Evolutionary conservation across 2,797 vertebrate species (phyloP).

Genomic region (Schizothorax lantsangensis): DNA sequence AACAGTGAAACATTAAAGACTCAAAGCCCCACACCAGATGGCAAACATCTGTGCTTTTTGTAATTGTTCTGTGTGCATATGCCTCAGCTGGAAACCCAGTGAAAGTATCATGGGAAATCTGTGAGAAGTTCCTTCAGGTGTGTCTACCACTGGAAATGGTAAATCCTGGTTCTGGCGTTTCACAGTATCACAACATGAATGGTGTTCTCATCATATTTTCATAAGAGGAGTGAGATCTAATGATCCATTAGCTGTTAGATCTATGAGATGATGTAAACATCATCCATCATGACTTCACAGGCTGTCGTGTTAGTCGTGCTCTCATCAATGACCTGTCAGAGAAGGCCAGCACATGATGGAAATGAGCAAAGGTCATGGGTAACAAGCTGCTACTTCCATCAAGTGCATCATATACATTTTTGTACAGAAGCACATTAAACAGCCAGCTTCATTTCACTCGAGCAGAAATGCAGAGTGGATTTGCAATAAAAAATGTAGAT

Average conservation of each 20-base stretch:
- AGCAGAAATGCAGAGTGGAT: neutral
- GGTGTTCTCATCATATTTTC: neutral
- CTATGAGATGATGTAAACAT: constrained; percentile 4
- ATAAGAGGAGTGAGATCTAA: constrained; percentile 6
- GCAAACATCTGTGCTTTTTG: neutral
- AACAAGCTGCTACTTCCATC: neutral
- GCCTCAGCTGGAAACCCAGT: neutral
- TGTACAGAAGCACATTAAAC: neutral
- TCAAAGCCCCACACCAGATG: neutral
- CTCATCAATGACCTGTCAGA: constrained; percentile 1
- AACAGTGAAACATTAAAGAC: neutral
- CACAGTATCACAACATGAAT: neutral
- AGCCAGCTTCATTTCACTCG: neutral
- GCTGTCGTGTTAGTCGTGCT: neutral
- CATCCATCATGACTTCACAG: constrained; percentile 31
- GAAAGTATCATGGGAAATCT: neutral
- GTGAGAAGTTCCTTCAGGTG: neutral
- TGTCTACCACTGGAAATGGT: neutral
- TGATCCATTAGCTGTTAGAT: constrained; percentile 21
- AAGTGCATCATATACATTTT: neutral
- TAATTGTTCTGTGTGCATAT: constrained; percentile 7
- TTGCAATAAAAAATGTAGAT: neutral
- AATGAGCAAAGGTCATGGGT: constrained; percentile 10
- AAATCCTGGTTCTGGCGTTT: neutral
- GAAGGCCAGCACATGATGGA: neutral